phyloP scores from a whole-genome alignment of 1,140 invertebrate genomes.

The Aphaenogaster floridana region DNA sequence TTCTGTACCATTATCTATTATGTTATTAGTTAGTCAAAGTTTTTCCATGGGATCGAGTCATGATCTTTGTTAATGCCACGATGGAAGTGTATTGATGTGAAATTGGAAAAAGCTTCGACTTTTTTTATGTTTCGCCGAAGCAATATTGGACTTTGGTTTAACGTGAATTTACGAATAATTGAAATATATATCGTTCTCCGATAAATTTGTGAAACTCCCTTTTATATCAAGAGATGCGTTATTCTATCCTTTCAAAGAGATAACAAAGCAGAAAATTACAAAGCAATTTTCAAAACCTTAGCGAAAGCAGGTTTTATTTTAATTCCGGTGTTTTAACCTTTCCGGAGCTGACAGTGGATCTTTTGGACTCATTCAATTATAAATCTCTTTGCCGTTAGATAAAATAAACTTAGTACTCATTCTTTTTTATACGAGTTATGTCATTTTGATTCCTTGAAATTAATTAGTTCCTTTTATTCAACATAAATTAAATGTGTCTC shows the following conservation, averaged over 20 bases:
- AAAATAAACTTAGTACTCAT: no score
- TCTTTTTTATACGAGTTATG: no score
- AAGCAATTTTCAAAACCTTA: background rate
- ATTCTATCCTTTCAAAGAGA: background rate
- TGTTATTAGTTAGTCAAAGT: background rate
- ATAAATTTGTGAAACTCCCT: background rate
- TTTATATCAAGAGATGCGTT: background rate
- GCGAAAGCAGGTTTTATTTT: background rate
- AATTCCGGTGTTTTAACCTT: background rate
- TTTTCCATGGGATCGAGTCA: background rate
- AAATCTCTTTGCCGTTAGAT: no score
- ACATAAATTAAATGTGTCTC: no score
- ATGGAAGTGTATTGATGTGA: background rate
- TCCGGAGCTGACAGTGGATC: no score
- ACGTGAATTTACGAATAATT: background rate
- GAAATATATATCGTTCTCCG: background rate
- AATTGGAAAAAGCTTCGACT: background rate
- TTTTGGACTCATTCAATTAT: no score
- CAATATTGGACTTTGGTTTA: slow-evolving; percentile 18
- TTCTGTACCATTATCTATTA: background rate
- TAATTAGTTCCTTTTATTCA: no score
- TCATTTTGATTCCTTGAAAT: no score
- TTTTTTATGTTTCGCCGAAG: background rate
- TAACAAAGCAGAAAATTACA: background rate
- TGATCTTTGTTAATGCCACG: background rate